Evolutionary conservation across 2,113 vertebrate species (phyloP).

Genomic region (Calyptomena viridis): DNA sequence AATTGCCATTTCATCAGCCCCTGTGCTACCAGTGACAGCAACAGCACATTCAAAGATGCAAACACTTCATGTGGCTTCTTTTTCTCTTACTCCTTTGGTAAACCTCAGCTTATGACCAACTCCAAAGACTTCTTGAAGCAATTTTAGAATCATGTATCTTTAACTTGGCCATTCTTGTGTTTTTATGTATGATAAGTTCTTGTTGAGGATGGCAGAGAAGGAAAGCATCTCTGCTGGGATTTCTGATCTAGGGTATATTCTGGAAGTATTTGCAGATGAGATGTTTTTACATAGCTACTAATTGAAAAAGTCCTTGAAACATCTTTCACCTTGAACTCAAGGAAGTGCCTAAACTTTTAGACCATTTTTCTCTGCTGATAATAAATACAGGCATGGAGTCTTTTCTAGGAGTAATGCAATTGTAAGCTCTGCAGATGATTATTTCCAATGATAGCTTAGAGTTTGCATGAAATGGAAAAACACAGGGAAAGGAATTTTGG

Average conservation of each 20-base stretch:
- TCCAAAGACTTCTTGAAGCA: not conserved
- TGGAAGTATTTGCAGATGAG: not conserved
- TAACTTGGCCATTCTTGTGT: not conserved
- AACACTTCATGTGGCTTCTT: not conserved
- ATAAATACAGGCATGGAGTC: not conserved
- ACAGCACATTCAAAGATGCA: not conserved
- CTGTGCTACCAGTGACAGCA: not conserved
- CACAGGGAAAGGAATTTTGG: slow-evolving; percentile 22
- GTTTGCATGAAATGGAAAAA: not conserved
- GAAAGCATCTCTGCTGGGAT: not conserved
- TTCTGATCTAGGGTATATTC: not conserved
- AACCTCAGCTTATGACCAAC: not conserved
- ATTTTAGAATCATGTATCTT: not conserved
- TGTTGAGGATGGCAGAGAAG: not conserved
- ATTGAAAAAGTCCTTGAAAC: not conserved
- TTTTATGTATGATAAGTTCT: not conserved
- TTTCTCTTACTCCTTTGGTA: not conserved
- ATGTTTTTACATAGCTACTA: not conserved
- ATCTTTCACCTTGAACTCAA: not conserved
- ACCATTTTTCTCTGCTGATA: not conserved
- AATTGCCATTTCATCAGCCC: not conserved
- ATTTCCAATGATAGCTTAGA: not conserved
- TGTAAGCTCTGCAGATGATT: not conserved
- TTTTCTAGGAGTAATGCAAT: not conserved
- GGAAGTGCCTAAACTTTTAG: not conserved